Evolutionary conservation across 2,888 invertebrate genomes (phyloP).

Genomic region (Priapulus caudatus): DNA sequence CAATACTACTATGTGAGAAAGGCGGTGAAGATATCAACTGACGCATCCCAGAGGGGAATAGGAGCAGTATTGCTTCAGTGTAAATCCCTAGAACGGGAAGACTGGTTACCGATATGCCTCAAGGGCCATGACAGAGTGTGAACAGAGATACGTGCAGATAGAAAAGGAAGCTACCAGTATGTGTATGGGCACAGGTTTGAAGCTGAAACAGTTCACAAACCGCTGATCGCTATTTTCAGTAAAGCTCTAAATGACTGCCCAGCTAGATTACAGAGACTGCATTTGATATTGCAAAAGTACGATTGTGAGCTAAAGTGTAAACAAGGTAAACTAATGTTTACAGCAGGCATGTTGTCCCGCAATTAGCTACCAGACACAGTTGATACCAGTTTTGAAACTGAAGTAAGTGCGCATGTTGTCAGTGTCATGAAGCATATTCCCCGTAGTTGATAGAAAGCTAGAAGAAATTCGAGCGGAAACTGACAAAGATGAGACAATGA

Average conservation of each 20-base stretch:
- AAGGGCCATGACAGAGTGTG: slow-evolving; percentile 25
- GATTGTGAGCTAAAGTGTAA: slow-evolving; percentile 25
- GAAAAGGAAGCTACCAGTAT: slow-evolving; percentile 32
- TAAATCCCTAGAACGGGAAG: slow-evolving; percentile 14
- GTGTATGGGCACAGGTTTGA: slow-evolving; percentile 17
- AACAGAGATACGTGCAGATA: slow-evolving; percentile 33
- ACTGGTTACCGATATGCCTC: slow-evolving; percentile 32
- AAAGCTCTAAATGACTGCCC: slow-evolving; percentile 33
- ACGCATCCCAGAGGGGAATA: slow-evolving; percentile 31
- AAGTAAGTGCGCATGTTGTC: slow-evolving; percentile 14
- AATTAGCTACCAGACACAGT: slow-evolving; percentile 11
- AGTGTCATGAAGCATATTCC: too few species aligned
- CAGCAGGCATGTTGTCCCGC: slow-evolving; percentile 28
- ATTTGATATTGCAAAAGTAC: slow-evolving; percentile 29
- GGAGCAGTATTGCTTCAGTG: slow-evolving; percentile 30
- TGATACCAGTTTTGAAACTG: slow-evolving; percentile 13
- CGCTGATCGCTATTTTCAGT: slow-evolving; percentile 30
- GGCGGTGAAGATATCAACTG: slow-evolving; percentile 24
- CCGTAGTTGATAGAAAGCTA: too few species aligned
- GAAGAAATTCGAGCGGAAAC: too few species aligned
- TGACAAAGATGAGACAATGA: too few species aligned
- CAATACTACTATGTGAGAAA: slow-evolving; percentile 27
- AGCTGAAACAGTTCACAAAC: slow-evolving; percentile 36
- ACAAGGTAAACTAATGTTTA: slow-evolving; percentile 28
- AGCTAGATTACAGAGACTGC: slow-evolving; percentile 33